Evolutionary conservation across 2,113 vertebrate species (phyloP).

Genomic region (Oncorhynchus tshawytscha): DNA sequence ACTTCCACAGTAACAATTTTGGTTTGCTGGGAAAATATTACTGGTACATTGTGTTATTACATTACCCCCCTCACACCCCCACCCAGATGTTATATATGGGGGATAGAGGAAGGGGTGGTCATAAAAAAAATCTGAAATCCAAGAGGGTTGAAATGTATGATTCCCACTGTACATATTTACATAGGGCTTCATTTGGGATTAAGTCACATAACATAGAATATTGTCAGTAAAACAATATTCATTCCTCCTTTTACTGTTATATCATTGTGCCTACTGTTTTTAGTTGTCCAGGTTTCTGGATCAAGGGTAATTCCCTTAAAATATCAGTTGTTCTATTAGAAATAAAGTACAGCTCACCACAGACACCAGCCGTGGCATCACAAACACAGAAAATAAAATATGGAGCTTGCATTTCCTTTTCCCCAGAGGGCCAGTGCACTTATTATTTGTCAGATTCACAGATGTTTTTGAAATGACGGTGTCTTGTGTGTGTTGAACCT

Average conservation of each 20-base stretch:
- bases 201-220: conserved; percentile 44
- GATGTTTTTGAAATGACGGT: conserved; percentile 79
- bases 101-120: too few species aligned
- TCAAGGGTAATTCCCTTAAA: conserved; percentile 71
- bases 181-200: conserved; percentile 14
- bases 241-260: conserved; percentile 56
- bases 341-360: conserved; percentile 64
- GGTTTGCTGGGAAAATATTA: too few species aligned
- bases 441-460: conserved; percentile 80
- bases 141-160: too few species aligned
- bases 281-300: conserved; percentile 67
- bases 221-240: conserved; percentile 47
- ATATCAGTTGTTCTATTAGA: conserved; percentile 69
- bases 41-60: too few species aligned
- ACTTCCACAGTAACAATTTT: too few species aligned
- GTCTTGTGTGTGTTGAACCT: conserved; percentile 73
- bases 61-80: too few species aligned
- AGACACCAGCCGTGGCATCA: conserved; percentile 17
- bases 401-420: conserved; percentile 66
- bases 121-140: too few species aligned
- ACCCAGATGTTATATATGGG: too few species aligned
- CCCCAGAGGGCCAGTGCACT: conserved; percentile 64
- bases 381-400: conserved; percentile 53
- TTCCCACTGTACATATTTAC: too few species aligned
- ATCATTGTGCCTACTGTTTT: conserved; percentile 62